phyloP scores from a whole-genome alignment of 2,888 invertebrate species.

The Oligia fasciuncula region DNA sequence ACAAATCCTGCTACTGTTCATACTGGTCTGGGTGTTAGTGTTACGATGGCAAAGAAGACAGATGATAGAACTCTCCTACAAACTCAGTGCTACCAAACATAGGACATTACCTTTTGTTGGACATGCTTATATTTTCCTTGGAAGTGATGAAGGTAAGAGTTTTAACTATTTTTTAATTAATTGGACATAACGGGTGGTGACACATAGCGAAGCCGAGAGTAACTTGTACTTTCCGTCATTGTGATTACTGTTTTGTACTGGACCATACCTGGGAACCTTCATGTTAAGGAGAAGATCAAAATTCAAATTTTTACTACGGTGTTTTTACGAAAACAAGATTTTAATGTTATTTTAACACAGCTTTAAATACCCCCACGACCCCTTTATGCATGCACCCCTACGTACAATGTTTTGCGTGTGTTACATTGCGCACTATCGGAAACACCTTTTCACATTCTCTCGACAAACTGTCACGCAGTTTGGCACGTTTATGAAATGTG shows the following conservation, averaged over 20 bases:
- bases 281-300: not conserved
- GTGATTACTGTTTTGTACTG: no score
- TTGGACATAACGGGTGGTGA: not conserved
- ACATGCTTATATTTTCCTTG: slow-evolving; percentile 67
- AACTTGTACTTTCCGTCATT: not conserved
- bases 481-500: no score
- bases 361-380: no score
- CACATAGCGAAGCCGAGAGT: not conserved
- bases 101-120: slow-evolving; percentile 62
- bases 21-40: slow-evolving; percentile 58
- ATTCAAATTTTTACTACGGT: not conserved
- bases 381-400: no score
- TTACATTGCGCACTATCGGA: no score
- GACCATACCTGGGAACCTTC: no score
- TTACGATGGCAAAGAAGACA: slow-evolving; percentile 63
- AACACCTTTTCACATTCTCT: no score
- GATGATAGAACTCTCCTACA: slow-evolving; percentile 56
- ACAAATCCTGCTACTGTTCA: slow-evolving; percentile 46
- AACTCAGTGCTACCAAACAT: slow-evolving; percentile 51
- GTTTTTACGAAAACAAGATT: no score
- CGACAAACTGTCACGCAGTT: no score
- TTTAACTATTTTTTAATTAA: not conserved
- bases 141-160: slow-evolving; percentile 66
- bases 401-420: no score
- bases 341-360: no score